Percentiles rank a stretch among this genome's conserved stretches.
phyloP scores from a whole-genome alignment of 2,888 invertebrate genomes.

The Dione vanillae region DNA sequence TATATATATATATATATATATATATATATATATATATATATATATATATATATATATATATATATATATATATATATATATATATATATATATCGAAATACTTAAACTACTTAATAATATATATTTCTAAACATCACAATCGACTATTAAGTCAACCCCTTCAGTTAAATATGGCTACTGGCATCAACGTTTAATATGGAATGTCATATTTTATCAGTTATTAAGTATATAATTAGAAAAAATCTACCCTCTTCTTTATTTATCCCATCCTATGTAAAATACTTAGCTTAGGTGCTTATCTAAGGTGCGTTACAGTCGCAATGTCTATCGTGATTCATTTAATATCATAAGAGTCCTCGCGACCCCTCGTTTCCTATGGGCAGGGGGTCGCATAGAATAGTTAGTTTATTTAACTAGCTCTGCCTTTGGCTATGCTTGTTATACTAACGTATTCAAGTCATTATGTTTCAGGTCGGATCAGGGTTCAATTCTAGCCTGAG shows the following conservation, averaged over 20 bases:
- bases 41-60: too few relatives aligned
- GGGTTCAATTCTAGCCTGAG: constrained; percentile 6
- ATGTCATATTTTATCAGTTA: neutral
- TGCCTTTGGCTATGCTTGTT: constrained; percentile 8
- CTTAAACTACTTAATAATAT: too few relatives aligned
- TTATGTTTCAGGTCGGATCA: constrained; percentile 3
- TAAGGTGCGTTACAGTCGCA: constrained; percentile 13
- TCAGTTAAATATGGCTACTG: too few relatives aligned
- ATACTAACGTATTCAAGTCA: neutral
- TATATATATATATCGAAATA: too few relatives aligned
- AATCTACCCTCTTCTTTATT: neutral
- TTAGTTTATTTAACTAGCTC: constrained; percentile 6
- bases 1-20: too few relatives aligned
- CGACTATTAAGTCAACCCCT: too few relatives aligned
- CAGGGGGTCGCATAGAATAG: constrained; percentile 18
- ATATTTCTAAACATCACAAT: too few relatives aligned
- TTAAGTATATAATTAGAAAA: constrained; percentile 15
- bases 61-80: too few relatives aligned
- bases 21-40: too few relatives aligned
- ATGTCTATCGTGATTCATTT: constrained; percentile 24
- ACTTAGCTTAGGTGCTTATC: constrained; percentile 9
- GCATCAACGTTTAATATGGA: neutral
- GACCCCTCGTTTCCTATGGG: constrained; percentile 26
- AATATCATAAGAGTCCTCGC: constrained; percentile 32
- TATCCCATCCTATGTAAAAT: neutral